These are phyloP conservation scores for Poecilia picta DNA, from an alignment of 2,797 vertebrate species.

Conservation along the genomic window DNA sequence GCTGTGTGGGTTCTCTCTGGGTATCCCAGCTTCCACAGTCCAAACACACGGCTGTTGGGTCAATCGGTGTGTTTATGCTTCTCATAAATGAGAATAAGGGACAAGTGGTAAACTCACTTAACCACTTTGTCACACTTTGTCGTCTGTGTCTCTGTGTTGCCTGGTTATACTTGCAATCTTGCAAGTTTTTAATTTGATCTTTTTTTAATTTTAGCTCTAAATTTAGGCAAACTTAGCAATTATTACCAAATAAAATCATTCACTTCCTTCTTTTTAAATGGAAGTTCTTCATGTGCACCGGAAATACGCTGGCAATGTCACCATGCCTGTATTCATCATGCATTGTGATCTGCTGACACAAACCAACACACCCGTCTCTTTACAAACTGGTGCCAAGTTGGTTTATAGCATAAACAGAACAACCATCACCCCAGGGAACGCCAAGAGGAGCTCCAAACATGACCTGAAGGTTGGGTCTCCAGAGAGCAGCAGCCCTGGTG, in stretches of 20 bases:
- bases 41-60: background rate
- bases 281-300: background rate
- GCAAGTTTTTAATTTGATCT: background rate
- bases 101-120: too few species aligned
- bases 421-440: background rate
- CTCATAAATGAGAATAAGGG: too few species aligned
- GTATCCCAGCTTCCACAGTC: background rate
- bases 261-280: background rate
- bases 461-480: conserved; percentile 36
- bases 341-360: conserved; percentile 18
- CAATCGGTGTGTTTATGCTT: too few species aligned
- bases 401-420: conserved; percentile 41
- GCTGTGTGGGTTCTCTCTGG: background rate
- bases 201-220: background rate
- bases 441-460: conserved; percentile 23
- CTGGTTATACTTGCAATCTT: background rate
- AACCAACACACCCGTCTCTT: conserved; percentile 8
- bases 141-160: background rate
- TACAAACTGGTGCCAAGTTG: conserved; percentile 10
- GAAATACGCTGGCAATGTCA: conserved; percentile 7
- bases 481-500: conserved; percentile 14
- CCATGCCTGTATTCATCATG: conserved; percentile 21
- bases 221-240: background rate
- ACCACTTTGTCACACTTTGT: background rate
- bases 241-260: background rate